A percentile compares a stretch with the other conserved stretches of the same genome.
phyloP scores from a whole-genome alignment of 1,140 invertebrate genomes.

The Ceratosolen solmsi region DNA sequence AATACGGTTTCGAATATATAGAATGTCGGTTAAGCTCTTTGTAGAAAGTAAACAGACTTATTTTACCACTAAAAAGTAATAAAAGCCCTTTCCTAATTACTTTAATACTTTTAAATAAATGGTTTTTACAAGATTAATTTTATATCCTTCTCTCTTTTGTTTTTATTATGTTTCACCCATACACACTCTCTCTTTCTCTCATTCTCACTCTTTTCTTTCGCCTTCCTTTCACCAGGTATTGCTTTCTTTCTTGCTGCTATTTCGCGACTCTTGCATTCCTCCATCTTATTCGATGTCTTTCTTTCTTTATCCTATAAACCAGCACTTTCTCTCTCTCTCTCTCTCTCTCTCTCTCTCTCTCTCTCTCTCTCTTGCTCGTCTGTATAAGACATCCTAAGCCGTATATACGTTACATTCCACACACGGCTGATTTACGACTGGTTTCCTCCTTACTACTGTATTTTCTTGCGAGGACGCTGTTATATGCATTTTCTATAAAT shows the following conservation, averaged over 20 bases:
- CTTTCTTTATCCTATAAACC: not conserved
- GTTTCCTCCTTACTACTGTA: conserved; percentile 1
- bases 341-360: conserved; percentile 9
- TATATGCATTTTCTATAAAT: conserved; percentile 3
- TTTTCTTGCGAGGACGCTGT: not conserved
- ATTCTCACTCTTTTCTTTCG: not conserved
- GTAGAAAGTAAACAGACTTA: conserved; percentile 42
- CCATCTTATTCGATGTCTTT: not conserved
- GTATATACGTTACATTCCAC: conserved; percentile 19
- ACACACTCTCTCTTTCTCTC: not conserved
- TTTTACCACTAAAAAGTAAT: conserved; percentile 9
- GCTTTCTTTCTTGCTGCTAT: not conserved
- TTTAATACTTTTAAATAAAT: conserved; percentile 41
- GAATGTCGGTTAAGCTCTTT: conserved; percentile 25
- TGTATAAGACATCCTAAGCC: not conserved
- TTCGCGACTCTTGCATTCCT: conserved; percentile 10
- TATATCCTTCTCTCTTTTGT: not conserved
- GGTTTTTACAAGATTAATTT: conserved; percentile 40
- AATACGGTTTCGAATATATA: conserved; percentile 5
- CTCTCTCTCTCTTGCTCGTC: not conserved
- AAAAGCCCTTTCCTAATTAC: conserved; percentile 19
- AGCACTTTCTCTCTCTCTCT: conserved; percentile 18
- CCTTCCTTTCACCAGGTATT: conserved; percentile 21
- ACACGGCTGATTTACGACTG: conserved; percentile 22
- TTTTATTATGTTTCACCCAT: not conserved